Evolutionary conservation across 2,888 invertebrate genomes (phyloP), one percentile per base, ranked within the genome.

Genomic region (Ceriagrion tenellum): DNA sequence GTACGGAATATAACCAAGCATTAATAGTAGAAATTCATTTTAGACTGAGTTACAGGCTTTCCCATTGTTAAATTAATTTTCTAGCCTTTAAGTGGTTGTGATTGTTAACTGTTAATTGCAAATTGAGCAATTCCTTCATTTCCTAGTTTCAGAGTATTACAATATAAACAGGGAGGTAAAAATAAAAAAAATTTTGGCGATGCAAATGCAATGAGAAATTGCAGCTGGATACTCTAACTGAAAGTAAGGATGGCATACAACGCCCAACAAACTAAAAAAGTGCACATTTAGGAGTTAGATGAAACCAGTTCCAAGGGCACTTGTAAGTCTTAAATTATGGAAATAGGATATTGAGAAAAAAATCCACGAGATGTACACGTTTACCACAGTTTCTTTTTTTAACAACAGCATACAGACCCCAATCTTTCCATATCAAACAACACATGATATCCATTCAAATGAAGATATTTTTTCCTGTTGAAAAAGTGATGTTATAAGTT

Each of bases 41-140:
- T 47, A 55, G 89, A 89, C 55, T 93, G 23, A 63, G 63, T 74
- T 47, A 93, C 93, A 93, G 69, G 18, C 47, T 69, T 35, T 93
- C 90, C 90, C 93, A 74, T 69, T 12, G 35, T 93, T 47, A 93
- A 91, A 91, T 59, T 74, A 63, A 93, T 26, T 63, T 69, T 35
- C 93, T 93, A 93, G 63, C 40, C 74, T 93, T 47, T 59, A 93
- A 69, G 47, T 93, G 93, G 40, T 47, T 93, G 69, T 93, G 47
- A 93, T 93, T 93, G 93, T 93, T 93, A 93, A 69, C 93, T 93
- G 93, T 93, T 93, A 93, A 93, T 93, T 93, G 93, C 93, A 93
- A 93, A 93, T 93, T 93, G 93, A 93, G 93, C 93, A 93, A 93
- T 93, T 93, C 93, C 93, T 93, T 93, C 93, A 93, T 93, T 93